A percentile compares a stretch with the other conserved stretches of the same genome.
Evolutionary conservation across 2,797 vertebrate species (phyloP).

Genomic region (Melopsittacus undulatus): DNA sequence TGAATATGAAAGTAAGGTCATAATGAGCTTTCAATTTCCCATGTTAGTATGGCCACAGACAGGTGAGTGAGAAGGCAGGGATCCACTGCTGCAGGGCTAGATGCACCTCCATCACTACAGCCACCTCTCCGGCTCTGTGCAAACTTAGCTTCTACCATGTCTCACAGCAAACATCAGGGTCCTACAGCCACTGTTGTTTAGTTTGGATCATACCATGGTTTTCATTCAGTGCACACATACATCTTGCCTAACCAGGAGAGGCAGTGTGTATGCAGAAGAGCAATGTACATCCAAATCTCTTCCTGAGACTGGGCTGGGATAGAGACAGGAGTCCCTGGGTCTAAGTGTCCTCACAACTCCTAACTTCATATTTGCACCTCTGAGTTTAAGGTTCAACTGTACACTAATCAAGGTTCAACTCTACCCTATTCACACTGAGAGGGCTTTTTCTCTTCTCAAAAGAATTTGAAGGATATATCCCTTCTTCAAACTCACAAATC

Average conservation of each 20-base stretch:
- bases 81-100: neutral
- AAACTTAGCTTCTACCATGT: neutral
- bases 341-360: neutral
- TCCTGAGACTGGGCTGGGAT: neutral
- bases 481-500: neutral
- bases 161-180: neutral
- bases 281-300: rapidly evolving
- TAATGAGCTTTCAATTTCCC: neutral
- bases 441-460: neutral
- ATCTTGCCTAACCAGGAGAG: rapidly evolving
- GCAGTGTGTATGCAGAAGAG: rapidly evolving
- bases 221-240: rapidly evolving
- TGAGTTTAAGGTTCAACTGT: neutral
- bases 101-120: neutral
- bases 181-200: rapidly evolving
- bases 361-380: neutral
- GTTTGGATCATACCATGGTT: neutral
- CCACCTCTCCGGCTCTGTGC: neutral
- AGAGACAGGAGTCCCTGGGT: neutral
- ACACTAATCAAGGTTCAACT: neutral
- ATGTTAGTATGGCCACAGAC: rapidly evolving
- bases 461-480: neutral
- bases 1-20: rapidly evolving
- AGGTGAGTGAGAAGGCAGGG: neutral
- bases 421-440: too few species aligned